Percentiles rank a stretch among this genome's conserved stretches.
Conservation (phyloP, 2,797 vertebrate genomes). For the Anabas testudineus region DNA sequence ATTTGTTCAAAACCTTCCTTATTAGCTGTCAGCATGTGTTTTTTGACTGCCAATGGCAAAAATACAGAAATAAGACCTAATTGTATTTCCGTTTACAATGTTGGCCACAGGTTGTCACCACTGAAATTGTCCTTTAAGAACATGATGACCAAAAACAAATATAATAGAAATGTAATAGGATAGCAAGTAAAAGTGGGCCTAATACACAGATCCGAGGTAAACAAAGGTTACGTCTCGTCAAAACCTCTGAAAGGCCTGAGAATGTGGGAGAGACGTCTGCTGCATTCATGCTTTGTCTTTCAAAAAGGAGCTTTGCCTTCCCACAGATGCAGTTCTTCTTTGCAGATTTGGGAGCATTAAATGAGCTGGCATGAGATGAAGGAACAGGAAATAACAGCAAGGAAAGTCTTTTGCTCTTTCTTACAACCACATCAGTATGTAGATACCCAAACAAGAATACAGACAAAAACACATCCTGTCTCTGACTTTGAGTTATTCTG, state of each 20-base stretch:
- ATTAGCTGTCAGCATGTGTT: no score
- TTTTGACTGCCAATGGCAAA: no score
- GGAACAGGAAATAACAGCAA: conserved; percentile 12
- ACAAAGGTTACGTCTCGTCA: conserved; percentile 26
- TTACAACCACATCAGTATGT: not conserved
- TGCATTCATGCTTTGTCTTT: conserved; percentile 26
- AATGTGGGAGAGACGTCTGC: conserved; percentile 17
- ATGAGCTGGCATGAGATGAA: conserved; percentile 15
- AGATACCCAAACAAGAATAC: conserved; percentile 5
- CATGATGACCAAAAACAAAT: no score
- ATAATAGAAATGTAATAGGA: no score
- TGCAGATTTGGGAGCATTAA: conserved; percentile 20
- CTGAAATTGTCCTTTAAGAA: no score
- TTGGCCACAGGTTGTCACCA: no score
- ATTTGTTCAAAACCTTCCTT: no score
- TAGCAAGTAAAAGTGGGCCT: not conserved
- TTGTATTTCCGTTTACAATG: no score
- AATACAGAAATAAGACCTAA: no score
- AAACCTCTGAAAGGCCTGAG: conserved; percentile 11
- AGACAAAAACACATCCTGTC: conserved; percentile 6
- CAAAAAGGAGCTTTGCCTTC: conserved; percentile 18
- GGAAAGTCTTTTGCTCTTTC: conserved; percentile 1
- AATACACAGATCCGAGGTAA: conserved; percentile 19
- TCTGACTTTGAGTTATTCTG: not conserved
- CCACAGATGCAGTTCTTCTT: not conserved